Conservation (phyloP, 23 tunicate species). For the Trididemnum nubilum region DNA sequence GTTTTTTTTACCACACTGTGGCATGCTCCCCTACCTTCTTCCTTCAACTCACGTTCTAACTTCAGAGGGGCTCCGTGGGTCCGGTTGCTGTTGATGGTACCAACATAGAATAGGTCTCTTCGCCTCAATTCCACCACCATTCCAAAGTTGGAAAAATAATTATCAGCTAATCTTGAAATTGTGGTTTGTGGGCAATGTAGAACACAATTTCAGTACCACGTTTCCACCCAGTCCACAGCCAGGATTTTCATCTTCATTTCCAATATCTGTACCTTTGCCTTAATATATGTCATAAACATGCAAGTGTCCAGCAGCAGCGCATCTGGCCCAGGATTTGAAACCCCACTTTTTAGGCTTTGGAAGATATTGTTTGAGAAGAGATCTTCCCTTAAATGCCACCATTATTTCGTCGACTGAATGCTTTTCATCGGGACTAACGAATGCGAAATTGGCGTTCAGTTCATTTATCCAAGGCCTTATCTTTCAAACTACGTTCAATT, state of each 20-base stretch:
- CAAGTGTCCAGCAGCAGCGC: not conserved
- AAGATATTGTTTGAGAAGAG: not conserved
- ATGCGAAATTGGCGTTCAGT: not conserved
- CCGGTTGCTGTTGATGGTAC: not conserved
- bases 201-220: not conserved
- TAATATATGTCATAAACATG: not conserved
- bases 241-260: not conserved
- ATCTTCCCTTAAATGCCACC: not conserved
- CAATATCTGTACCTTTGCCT: not conserved
- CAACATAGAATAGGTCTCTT: not conserved
- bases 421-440: not conserved
- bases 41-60: not conserved
- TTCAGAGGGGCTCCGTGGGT: conserved; percentile 13
- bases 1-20: conserved; percentile 9
- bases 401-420: not conserved
- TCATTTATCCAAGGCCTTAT: not conserved
- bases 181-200: not conserved
- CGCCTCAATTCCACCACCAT: not conserved
- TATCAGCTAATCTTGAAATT: conserved; percentile 1
- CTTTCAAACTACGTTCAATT: not conserved
- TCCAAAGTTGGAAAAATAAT: conserved; percentile 2
- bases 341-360: not conserved
- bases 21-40: conserved; percentile 1
- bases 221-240: not conserved
- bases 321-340: not conserved